phyloP scores from a whole-genome alignment of 2,888 invertebrate genomes.

The Omphaloscelis lunosa region DNA sequence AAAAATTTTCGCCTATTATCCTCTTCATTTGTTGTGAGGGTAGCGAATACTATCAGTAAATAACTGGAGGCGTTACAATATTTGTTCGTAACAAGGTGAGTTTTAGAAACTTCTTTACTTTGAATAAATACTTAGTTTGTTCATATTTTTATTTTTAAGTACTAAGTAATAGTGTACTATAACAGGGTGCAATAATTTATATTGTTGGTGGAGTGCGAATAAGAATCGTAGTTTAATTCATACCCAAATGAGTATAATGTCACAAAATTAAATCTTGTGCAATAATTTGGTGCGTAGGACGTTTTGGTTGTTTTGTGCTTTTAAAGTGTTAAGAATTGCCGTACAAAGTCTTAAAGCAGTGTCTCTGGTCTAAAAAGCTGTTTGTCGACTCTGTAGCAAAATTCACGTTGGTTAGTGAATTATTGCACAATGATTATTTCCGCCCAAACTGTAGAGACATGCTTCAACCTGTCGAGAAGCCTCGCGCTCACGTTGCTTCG shows the following conservation, averaged over 20 bases:
- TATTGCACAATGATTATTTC: slow-evolving; percentile 37
- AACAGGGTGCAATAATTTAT: background rate
- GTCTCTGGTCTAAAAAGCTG: background rate
- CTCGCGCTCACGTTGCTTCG: slow-evolving; percentile 59
- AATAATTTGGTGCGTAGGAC: slow-evolving; percentile 44
- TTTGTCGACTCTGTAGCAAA: background rate
- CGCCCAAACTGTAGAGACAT: slow-evolving; percentile 47
- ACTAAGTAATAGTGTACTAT: background rate
- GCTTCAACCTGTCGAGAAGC: slow-evolving; percentile 68
- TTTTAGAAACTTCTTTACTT: slow-evolving; percentile 28
- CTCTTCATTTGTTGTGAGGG: slow-evolving; percentile 70
- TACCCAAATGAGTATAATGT: slow-evolving; percentile 1
- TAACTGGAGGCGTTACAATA: slow-evolving; percentile 76
- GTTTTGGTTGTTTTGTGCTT: slow-evolving; percentile 11
- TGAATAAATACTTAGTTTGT: background rate
- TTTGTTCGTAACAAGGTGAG: slow-evolving; percentile 80
- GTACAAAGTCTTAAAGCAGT: background rate
- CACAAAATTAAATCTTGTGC: slow-evolving; percentile 56
- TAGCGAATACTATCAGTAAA: slow-evolving; percentile 59
- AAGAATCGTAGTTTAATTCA: slow-evolving; percentile 14
- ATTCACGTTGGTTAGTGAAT: slow-evolving; percentile 4
- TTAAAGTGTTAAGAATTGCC: background rate
- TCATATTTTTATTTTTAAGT: background rate
- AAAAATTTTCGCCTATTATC: slow-evolving; percentile 56
- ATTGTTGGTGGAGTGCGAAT: background rate